Conservation (phyloP, 2,888 invertebrate species). For the Sphaerophoria rueppellii region DNA sequence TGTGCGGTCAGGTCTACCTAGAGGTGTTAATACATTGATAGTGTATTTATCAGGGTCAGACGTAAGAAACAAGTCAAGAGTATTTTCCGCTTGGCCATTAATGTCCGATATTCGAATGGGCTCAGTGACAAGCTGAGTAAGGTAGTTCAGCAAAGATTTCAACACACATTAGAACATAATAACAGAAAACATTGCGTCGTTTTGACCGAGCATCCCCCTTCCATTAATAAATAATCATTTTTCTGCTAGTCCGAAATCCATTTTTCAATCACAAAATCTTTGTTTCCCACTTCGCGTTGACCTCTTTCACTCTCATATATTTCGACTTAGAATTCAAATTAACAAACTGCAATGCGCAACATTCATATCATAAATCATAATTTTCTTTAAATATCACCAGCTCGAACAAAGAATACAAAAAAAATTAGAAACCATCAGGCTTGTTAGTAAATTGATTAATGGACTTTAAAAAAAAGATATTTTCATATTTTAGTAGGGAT, state of each 20-base stretch:
- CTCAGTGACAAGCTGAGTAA: no score
- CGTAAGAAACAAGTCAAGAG: no score
- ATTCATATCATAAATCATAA: slow-evolving; percentile 62
- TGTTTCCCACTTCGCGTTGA: slow-evolving; percentile 26
- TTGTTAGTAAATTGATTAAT: slow-evolving; percentile 71
- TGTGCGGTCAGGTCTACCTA: no score
- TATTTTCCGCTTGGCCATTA: no score
- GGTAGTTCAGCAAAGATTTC: no score
- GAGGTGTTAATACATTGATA: no score
- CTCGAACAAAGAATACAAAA: background rate
- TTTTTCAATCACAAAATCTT: background rate
- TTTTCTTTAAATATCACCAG: slow-evolving; percentile 25
- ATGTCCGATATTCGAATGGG: no score
- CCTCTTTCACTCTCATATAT: slow-evolving; percentile 64
- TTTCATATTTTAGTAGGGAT: slow-evolving; percentile 15
- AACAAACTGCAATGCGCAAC: slow-evolving; percentile 48
- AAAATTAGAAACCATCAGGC: slow-evolving; percentile 7
- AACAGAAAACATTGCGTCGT: no score
- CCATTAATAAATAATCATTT: no score
- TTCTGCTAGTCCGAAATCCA: background rate
- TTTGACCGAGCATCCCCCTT: no score
- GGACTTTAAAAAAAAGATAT: slow-evolving; percentile 14
- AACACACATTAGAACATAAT: no score
- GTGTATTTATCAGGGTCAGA: no score
- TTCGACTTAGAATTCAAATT: slow-evolving; percentile 72